Evolutionary conservation across 2,888 invertebrate species (phyloP).

Genomic region (Drosophila neotestacea): DNA sequence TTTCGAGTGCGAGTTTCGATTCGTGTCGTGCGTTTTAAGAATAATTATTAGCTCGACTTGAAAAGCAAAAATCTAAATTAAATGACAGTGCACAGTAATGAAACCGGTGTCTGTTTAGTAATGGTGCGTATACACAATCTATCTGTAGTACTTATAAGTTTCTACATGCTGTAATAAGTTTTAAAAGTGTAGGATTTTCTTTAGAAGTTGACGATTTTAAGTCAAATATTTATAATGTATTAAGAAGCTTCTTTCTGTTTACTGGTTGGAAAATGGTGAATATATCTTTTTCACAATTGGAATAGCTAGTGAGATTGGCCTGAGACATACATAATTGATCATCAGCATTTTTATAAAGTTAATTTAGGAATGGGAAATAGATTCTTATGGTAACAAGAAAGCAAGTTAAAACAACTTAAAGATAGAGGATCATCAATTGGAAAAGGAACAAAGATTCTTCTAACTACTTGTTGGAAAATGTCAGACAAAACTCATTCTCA

Average conservation of each 20-base stretch:
- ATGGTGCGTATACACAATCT: slow-evolving; percentile 79
- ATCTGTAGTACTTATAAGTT: slow-evolving; percentile 1
- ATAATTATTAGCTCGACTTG: slow-evolving; percentile 68
- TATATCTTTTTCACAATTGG: no score
- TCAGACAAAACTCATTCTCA: background rate
- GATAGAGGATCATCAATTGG: no score
- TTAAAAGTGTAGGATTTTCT: background rate
- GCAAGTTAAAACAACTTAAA: no score
- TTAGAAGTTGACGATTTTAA: no score
- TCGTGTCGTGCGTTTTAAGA: slow-evolving; percentile 38
- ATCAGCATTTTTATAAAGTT: no score
- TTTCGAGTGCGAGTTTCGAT: slow-evolving; percentile 13
- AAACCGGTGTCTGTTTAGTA: slow-evolving; percentile 85
- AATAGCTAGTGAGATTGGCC: no score
- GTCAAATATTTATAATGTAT: background rate
- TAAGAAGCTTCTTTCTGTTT: background rate
- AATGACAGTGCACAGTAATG: slow-evolving; percentile 85
- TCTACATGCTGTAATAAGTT: background rate
- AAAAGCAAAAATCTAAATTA: slow-evolving; percentile 78
- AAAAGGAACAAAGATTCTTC: no score
- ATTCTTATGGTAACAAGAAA: no score
- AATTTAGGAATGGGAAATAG: no score
- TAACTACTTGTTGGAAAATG: no score
- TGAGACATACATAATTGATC: no score
- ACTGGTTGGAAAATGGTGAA: no score